Base-by-base conservation (phyloP, 2,113 vertebrate genomes). In the Istiophorus platypterus region DNA sequence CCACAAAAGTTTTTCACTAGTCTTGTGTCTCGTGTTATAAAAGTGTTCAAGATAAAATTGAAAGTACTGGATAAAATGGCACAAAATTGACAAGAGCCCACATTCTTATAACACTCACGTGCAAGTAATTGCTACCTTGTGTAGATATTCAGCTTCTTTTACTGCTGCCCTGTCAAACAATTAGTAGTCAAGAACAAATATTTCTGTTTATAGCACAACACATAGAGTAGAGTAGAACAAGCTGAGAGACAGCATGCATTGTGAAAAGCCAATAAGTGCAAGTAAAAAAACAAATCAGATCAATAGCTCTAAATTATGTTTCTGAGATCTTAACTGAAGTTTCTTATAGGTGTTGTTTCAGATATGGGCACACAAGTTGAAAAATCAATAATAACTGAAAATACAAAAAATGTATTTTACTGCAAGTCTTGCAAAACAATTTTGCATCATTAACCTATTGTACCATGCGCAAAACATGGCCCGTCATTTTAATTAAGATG, bases 381-480 rank as follows among this genome's bases (percentile, higher is more conserved):
- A 49, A 66, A 1, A 5, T 0, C 17, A 49, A 42, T 26, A 70
- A 47, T 20, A 13, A 9, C 41, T 39, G 17, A 80, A 63, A 13
- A 34, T n/a, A 39, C 66, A 5, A 62, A 71, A 58, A 18, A 20
- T 73, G 3, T 0, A 78, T 62, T 29, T 62, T 2, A 22, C 58
- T n/a, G 52, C 24, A 45, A 47, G 7, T 52, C 11, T 31, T 22
- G 26, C 27, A 41, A 47, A 69, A 51, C 13, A 12, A 29, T 27
- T 58, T 56, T 81, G 52, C 52, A 66, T 85, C n/a, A 51, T 57
- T 76, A 75, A 67, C 47, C 26, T 51, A 54, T 82, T 63, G 64
- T 22, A 52, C 10, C 26, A 73, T 8, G 31, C 9, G 10, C 45
- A 29, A 17, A 71, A 58, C 3, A 1, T 24, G 26, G 62, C 10